Base-by-base conservation (phyloP, 1,140 invertebrate genomes). In the Oreohelix idahoensis region DNA sequence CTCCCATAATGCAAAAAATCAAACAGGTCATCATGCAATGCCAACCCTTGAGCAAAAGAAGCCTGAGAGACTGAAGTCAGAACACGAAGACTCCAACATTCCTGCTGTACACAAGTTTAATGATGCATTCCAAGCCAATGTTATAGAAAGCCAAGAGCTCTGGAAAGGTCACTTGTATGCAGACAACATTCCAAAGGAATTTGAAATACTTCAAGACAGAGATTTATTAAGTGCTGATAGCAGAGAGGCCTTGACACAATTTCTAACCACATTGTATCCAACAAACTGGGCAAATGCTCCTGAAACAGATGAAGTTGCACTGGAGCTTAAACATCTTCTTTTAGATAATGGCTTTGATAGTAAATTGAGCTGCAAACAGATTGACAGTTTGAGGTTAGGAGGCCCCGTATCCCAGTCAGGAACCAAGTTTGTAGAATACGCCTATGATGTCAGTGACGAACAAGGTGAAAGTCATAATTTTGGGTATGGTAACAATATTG, bases 221-320 rank as follows among this genome's bases (percentile, higher is more conserved):
- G 71, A 82, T 29, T 42, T 75, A 51, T 29, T 82, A 4, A 39
- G 49, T 38, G 45, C 49, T 35, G 36, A 82, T 38, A 45, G 42
- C 17, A 74, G 51, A 75, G 71, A 35, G 35, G 80, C 80, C 1
- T 42, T 75, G 51, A n/a, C 32, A 0, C 74, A 75, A 20, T 75
- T 74, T 29, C 29, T 82, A 20, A 0, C 1, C 26, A 29, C 77
- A 32, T 76, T 88, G 13, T 84, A 86, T 51, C 87, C 87, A n/a
- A 23, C 58, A 29, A 77, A 88, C 77, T 88, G 86, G 87, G 84
- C 83, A 23, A 69, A 53, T 29, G 87, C 87, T 11, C 35, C 66
- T 38, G 85, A 87, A 8, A 84, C 87, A 11, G 86, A 87, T 83
- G 87, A 88, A 84, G 84, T 88, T 79, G 85, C 85, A 0, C 74